These are phyloP conservation scores for Cataglyphis rosenhaueri DNA, from an alignment of 2,888 invertebrate genomes.

Conservation along the genomic window DNA sequence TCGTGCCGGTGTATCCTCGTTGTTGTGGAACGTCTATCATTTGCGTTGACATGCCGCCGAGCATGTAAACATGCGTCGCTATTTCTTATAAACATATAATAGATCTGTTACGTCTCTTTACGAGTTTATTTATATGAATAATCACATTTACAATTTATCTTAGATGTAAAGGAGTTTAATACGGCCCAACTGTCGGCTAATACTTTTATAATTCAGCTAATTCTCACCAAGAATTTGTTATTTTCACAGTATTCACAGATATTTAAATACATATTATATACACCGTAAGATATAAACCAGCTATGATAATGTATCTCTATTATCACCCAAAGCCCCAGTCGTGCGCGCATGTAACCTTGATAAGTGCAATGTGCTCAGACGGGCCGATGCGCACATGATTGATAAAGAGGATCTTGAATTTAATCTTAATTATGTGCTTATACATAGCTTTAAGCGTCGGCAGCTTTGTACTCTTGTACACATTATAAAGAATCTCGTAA, in stretches of 20 bases:
- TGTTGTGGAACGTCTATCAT: too few species aligned
- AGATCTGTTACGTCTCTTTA: not conserved
- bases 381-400: not conserved
- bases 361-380: not conserved
- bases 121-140: constrained; percentile 18
- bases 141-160: constrained; percentile 15
- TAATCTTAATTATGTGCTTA: not conserved
- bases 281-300: constrained; percentile 12
- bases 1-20: not conserved
- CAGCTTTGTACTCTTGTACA: not conserved
- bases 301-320: constrained; percentile 7
- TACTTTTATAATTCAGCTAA: constrained; percentile 33
- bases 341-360: not conserved
- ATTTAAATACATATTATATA: not conserved
- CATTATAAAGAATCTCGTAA: not conserved
- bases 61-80: not conserved
- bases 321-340: not conserved
- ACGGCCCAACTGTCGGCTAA: constrained; percentile 15
- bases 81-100: not conserved
- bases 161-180: constrained; percentile 41
- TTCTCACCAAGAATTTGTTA: constrained; percentile 34
- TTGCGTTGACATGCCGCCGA: not conserved
- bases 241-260: constrained; percentile 23
- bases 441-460: constrained; percentile 11
- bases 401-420: constrained; percentile 31